Evolutionary conservation across 2,113 vertebrate species (phyloP).

Genomic region (Strix uralensis): DNA sequence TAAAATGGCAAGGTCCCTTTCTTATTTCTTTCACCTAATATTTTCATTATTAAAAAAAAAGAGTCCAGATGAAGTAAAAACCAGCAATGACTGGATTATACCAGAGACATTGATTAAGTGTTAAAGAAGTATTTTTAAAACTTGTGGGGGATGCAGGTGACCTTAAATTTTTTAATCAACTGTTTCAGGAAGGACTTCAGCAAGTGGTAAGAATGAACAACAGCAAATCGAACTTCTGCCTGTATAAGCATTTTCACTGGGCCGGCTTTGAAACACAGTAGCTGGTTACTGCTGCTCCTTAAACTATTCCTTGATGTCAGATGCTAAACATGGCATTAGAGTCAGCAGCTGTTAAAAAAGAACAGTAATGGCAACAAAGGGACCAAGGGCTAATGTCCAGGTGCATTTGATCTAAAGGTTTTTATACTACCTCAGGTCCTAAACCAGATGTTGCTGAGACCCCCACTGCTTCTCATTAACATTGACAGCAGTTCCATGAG

Average conservation of each 20-base stretch:
- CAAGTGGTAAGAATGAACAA: background rate
- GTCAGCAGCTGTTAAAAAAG: background rate
- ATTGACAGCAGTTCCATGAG: slow-evolving; percentile 69
- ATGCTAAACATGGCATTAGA: background rate
- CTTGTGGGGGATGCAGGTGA: background rate
- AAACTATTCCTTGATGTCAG: background rate
- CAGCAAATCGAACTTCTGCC: background rate
- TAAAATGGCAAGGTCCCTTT: background rate
- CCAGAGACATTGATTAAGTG: background rate
- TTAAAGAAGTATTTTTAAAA: background rate
- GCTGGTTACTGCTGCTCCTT: background rate
- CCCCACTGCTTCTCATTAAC: slow-evolving; percentile 77
- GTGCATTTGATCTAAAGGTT: background rate
- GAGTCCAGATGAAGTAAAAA: background rate
- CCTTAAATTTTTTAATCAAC: background rate
- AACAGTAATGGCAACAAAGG: background rate
- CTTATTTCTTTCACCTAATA: background rate
- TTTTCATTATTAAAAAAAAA: background rate
- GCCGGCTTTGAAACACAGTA: background rate
- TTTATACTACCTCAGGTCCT: slow-evolving; percentile 45
- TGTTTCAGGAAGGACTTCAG: background rate
- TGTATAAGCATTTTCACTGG: background rate
- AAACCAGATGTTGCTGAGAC: slow-evolving; percentile 76
- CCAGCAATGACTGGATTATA: background rate
- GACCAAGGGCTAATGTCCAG: background rate